Percentiles rank a stretch among this genome's conserved stretches.
phyloP scores from a whole-genome alignment of 1,140 invertebrate species.

The Papilio xuthus region DNA sequence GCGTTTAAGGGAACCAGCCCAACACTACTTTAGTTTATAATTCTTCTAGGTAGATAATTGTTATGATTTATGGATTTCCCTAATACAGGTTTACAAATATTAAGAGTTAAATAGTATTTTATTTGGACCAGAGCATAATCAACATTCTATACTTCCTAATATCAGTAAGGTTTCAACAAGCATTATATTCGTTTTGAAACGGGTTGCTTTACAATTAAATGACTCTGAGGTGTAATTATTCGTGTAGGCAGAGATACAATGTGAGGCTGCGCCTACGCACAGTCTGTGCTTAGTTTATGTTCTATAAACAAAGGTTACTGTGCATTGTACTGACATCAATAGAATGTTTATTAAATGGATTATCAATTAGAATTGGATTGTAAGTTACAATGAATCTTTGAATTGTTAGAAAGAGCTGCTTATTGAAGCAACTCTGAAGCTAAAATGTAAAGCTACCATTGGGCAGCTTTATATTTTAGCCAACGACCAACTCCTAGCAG shows the following conservation, averaged over 20 bases:
- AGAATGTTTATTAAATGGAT: neutral
- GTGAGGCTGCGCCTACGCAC: slow-evolving; percentile 10
- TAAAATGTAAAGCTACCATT: too few species aligned
- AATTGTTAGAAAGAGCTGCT: neutral
- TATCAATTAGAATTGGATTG: slow-evolving; percentile 11
- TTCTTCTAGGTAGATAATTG: too few species aligned
- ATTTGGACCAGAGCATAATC: neutral
- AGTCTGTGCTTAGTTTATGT: neutral
- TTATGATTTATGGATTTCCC: too few species aligned
- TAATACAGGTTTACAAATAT: too few species aligned
- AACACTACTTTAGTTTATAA: too few species aligned
- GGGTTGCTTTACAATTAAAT: slow-evolving; percentile 17
- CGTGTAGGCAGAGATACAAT: slow-evolving; percentile 9
- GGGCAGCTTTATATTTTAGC: too few species aligned
- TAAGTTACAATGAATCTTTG: neutral
- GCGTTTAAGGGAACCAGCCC: too few species aligned
- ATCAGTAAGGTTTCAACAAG: neutral
- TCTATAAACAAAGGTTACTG: slow-evolving; percentile 22
- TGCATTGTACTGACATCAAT: neutral
- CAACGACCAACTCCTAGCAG: too few species aligned
- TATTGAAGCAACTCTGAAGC: too few species aligned
- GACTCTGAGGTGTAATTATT: slow-evolving; percentile 10
- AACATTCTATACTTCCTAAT: neutral
- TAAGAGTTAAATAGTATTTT: too few species aligned
- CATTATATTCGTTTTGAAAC: slow-evolving; percentile 8